Conservation (phyloP, 2,797 vertebrate genomes). For the Amazona ochrocephala region DNA sequence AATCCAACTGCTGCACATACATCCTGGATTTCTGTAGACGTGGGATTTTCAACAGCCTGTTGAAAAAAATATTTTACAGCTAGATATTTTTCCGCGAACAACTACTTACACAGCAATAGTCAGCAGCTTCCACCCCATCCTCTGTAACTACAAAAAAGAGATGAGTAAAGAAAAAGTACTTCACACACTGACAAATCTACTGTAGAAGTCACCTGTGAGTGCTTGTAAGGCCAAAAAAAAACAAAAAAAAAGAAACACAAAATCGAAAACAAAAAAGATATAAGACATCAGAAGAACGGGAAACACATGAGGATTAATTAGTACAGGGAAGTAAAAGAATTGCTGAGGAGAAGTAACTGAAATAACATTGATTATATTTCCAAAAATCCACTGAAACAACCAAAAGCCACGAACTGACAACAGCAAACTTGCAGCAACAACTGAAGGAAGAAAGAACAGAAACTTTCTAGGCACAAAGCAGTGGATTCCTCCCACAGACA, state of each 20-base stretch:
- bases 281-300: not conserved
- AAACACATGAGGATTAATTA: not conserved
- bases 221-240: not conserved
- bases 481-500: not conserved
- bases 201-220: not conserved
- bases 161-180: not conserved
- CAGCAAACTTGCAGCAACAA: not conserved
- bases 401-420: not conserved
- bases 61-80: not conserved
- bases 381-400: accelerated
- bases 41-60: constrained; percentile 95
- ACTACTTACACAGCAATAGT: not conserved
- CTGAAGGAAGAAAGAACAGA: not conserved
- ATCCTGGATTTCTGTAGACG: constrained; percentile 92
- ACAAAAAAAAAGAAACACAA: not conserved
- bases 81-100: not conserved
- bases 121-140: not conserved
- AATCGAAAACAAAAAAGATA: not conserved
- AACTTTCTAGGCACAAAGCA: not conserved
- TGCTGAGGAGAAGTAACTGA: not conserved
- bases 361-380: not conserved
- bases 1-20: constrained; percentile 90
- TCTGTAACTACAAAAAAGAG: not conserved
- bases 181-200: not conserved
- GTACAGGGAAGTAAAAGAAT: not conserved